Percentiles rank a stretch among this genome's conserved stretches.
These are phyloP conservation scores for Latheticus oryzae DNA, from an alignment of 2,888 invertebrate genomes.

Conservation along the genomic window DNA sequence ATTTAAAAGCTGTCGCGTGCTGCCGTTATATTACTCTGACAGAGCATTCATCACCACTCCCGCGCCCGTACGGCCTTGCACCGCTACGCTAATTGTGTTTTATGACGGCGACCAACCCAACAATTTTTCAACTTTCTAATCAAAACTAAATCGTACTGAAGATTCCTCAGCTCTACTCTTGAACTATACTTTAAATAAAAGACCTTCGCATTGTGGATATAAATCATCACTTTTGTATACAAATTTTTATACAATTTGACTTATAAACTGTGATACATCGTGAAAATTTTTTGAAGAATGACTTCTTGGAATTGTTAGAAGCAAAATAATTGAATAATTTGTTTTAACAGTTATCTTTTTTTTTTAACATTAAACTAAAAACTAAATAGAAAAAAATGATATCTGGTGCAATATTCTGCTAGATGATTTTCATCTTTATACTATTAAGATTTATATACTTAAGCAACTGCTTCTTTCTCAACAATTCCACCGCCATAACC, in stretches of 20 bases:
- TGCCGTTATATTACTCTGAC: constrained; percentile 59
- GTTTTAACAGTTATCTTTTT: no score
- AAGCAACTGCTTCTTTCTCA: background rate
- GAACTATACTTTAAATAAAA: constrained; percentile 9
- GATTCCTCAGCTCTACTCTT: constrained; percentile 29
- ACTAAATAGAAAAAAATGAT: no score
- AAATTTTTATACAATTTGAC: constrained; percentile 6
- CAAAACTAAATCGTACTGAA: constrained; percentile 46
- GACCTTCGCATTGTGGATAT: no score
- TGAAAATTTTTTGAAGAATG: no score
- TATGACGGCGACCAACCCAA: constrained; percentile 56
- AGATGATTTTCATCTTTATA: no score
- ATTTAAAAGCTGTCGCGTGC: constrained; percentile 59
- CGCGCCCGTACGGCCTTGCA: constrained; percentile 57
- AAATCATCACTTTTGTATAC: no score
- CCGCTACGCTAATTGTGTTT: constrained; percentile 58
- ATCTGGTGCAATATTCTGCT: no score
- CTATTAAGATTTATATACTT: constrained; percentile 1
- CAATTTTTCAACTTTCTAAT: constrained; percentile 52
- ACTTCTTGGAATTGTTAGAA: no score
- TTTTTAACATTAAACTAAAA: no score
- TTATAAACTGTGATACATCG: no score
- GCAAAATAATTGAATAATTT: no score
- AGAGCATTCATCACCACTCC: constrained; percentile 60
- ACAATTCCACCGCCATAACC: background rate